These are phyloP conservation scores for Cepaea hortensis DNA, from an alignment of 2,888 invertebrate genomes.

Conservation along the genomic window DNA sequence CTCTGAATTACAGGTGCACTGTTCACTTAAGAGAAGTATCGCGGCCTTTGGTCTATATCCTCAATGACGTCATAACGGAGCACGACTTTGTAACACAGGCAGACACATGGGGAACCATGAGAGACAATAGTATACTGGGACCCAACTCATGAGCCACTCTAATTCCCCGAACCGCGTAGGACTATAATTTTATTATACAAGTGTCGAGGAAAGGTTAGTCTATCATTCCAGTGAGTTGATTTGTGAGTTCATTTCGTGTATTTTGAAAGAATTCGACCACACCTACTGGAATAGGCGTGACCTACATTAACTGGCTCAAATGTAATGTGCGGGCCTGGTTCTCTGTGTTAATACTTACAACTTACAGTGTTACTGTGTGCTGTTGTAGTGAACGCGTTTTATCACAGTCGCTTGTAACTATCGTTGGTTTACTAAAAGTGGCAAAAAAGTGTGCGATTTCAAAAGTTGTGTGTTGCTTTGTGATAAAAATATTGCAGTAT, in stretches of 20 bases:
- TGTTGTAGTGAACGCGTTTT: too few relatives aligned
- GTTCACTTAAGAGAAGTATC: constrained; percentile 1
- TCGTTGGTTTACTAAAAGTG: too few relatives aligned
- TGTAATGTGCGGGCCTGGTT: too few relatives aligned
- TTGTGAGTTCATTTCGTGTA: neutral
- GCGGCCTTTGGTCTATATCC: constrained; percentile 41
- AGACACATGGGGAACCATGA: constrained; percentile 30
- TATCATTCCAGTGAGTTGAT: neutral
- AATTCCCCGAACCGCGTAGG: constrained; percentile 27
- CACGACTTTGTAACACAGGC: constrained; percentile 23
- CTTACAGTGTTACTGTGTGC: too few relatives aligned
- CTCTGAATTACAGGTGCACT: neutral
- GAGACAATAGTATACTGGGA: neutral
- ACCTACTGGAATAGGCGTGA: constrained; percentile 45
- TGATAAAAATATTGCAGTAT: too few relatives aligned
- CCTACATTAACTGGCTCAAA: constrained; percentile 21
- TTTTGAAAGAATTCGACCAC: constrained; percentile 48
- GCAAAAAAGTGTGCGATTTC: too few relatives aligned
- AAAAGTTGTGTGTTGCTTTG: too few relatives aligned
- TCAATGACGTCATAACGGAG: constrained; percentile 35
- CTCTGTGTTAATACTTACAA: too few relatives aligned
- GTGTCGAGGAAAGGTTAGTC: constrained; percentile 19
- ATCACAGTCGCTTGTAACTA: too few relatives aligned
- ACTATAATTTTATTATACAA: constrained; percentile 32
- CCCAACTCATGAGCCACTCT: constrained; percentile 20